phyloP scores from a whole-genome alignment of 2,113 vertebrate genomes.

The Psittacula cyanocephala region DNA sequence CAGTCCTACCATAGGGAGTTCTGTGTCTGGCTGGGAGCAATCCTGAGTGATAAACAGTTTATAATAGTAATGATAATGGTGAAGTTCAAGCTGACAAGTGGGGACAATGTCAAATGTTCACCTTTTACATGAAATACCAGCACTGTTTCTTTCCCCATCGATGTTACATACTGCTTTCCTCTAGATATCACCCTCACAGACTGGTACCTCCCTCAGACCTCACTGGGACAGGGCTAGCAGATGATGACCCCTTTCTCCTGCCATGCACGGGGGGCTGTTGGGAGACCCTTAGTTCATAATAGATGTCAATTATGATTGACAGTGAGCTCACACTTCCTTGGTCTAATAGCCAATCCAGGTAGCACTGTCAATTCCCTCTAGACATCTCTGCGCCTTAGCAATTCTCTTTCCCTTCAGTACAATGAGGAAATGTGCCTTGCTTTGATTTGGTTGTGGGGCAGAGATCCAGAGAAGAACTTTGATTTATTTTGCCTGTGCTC shows the following conservation, averaged over 20 bases:
- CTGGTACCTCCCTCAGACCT: not conserved
- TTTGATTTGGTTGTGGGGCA: not conserved
- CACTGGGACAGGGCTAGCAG: not conserved
- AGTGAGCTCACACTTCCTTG: not conserved
- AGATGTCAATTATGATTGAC: not conserved
- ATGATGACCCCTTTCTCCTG: not conserved
- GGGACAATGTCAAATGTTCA: not conserved
- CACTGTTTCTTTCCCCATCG: not conserved
- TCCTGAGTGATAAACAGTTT: not conserved
- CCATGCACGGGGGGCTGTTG: not conserved
- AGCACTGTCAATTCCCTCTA: not conserved
- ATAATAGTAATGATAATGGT: not conserved
- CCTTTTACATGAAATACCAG: rapidly evolving
- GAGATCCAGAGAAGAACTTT: not conserved
- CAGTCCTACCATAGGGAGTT: not conserved
- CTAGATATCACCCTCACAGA: not conserved
- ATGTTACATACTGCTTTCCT: not conserved
- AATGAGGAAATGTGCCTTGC: not conserved
- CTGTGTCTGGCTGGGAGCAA: not conserved
- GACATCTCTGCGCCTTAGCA: not conserved
- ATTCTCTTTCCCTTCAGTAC: not conserved
- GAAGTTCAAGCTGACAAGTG: not conserved
- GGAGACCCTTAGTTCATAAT: not conserved
- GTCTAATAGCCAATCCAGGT: not conserved
- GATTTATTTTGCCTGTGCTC: not conserved